phyloP scores from a whole-genome alignment of 2,113 vertebrate species.

The Rhipidura dahli region DNA sequence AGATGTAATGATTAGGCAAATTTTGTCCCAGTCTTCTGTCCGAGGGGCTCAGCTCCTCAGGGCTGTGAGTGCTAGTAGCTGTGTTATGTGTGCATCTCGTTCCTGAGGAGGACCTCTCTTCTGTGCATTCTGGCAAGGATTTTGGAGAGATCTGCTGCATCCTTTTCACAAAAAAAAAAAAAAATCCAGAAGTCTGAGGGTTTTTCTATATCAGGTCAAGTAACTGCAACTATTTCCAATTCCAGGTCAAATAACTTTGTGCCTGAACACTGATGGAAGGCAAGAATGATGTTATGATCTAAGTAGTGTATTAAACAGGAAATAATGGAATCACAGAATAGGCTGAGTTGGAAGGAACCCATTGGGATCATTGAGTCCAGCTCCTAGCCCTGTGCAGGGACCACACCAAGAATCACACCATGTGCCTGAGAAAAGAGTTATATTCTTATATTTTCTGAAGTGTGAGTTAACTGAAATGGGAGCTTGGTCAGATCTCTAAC shows the following conservation, averaged over 20 bases:
- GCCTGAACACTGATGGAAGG: neutral
- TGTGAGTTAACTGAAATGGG: neutral
- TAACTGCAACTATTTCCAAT: neutral
- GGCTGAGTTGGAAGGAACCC: neutral
- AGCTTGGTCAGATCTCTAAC: neutral
- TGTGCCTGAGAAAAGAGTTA: neutral
- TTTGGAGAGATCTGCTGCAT: neutral
- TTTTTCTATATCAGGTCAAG: neutral
- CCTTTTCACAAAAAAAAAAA: neutral
- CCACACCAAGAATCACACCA: neutral
- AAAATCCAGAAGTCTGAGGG: neutral
- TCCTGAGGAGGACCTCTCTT: neutral
- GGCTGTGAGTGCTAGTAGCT: neutral
- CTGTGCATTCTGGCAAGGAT: neutral
- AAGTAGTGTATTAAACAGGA: neutral
- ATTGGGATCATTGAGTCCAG: fast-evolving
- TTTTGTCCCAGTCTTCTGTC: fast-evolving
- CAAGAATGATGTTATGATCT: neutral
- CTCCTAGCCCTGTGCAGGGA: neutral
- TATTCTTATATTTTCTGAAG: neutral
- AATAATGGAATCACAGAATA: neutral
- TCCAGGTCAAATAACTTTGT: neutral
- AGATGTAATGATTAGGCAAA: neutral
- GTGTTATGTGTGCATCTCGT: neutral
- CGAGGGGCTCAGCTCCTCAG: neutral